Evolutionary conservation across 2,888 invertebrate genomes (phyloP), one percentile per base, ranked within the genome.

Genomic region (Lycaena phlaeas): DNA sequence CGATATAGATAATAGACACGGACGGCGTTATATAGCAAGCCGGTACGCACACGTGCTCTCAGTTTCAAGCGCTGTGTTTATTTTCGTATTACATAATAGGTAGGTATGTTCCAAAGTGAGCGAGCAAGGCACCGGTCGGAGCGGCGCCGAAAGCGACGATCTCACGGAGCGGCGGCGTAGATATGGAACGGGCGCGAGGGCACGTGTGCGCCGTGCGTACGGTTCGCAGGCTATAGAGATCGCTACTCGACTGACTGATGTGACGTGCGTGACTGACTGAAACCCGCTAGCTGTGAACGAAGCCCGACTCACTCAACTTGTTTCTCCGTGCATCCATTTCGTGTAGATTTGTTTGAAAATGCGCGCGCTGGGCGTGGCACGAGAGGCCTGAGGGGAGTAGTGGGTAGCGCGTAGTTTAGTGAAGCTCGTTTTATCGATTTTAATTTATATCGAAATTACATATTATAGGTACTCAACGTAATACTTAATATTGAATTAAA

Each of bases 291-390:
- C 50, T 49, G 30, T 46, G 36, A 44, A 38, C 61, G 56, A 56
- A 64, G 61, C 60, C 61, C 59, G 30, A 30, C 30, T 31, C 30
- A 57, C 57, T 61, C 65, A 57, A 64, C 61, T 67, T 67, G 59
- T 58, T 64, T 64, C 68, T 64, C 62, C 61, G 58, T 64, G 65
- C 70, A 67, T 65, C 66, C 67, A 72, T 73, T 71, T 72, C 69
- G 64, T 72, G 66, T 65, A 59, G 66, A 73, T 71, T 69, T 70
- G 70, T 74, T 70, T 62, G 68, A 73, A 67, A 75, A 72, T 74
- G 75, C 75, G 75, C 77, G 64, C 70, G 66, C 68, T 75, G 77
- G 77, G 77, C 77, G 77, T 77, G 76, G 75, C 68, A 59, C 47
- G 52, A 52, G 70, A 54, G 70, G 74, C 70, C 69, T 64, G 72